phyloP scores from a whole-genome alignment of 2,888 invertebrate genomes.

The Cerceris ruficornis region DNA sequence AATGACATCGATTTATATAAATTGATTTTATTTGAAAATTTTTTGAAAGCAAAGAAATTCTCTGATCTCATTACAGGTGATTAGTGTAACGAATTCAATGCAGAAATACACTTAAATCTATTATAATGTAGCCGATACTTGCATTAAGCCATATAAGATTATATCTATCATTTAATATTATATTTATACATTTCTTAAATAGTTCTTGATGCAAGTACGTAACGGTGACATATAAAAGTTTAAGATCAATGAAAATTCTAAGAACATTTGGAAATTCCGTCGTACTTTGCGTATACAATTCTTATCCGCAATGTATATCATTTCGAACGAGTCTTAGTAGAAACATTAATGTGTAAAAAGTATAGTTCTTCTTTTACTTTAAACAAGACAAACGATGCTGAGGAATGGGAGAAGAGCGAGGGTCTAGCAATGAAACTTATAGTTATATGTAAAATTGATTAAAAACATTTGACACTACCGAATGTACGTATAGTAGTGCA shows the following conservation, averaged over 20 bases:
- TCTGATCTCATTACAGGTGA: conserved; percentile 6
- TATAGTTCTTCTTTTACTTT: conserved; percentile 19
- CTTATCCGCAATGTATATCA: conserved; percentile 3
- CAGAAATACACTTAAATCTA: conserved; percentile 12
- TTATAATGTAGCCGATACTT: conserved; percentile 7
- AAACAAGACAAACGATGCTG: conserved; percentile 18
- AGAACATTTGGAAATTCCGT: conserved; percentile 11
- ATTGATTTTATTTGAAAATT: conserved; percentile 40
- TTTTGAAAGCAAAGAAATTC: conserved; percentile 26
- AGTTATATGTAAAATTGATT: conserved; percentile 25
- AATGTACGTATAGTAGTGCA: conserved; percentile 23
- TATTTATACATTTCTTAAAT: conserved; percentile 44
- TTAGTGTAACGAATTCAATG: conserved; percentile 16
- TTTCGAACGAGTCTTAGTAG: conserved; percentile 11
- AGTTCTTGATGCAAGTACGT: conserved; percentile 22
- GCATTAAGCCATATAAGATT: neutral
- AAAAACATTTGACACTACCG: conserved; percentile 32
- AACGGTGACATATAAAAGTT: conserved; percentile 20
- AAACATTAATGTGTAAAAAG: conserved; percentile 35
- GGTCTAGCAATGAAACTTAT: neutral
- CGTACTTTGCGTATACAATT: conserved; percentile 2
- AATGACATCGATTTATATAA: conserved; percentile 16
- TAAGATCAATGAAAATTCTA: conserved; percentile 24
- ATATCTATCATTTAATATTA: conserved; percentile 2
- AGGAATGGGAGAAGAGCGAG: neutral